These are phyloP conservation scores for Laupala kohalensis DNA, from an alignment of 1,140 invertebrate genomes.

Conservation along the genomic window DNA sequence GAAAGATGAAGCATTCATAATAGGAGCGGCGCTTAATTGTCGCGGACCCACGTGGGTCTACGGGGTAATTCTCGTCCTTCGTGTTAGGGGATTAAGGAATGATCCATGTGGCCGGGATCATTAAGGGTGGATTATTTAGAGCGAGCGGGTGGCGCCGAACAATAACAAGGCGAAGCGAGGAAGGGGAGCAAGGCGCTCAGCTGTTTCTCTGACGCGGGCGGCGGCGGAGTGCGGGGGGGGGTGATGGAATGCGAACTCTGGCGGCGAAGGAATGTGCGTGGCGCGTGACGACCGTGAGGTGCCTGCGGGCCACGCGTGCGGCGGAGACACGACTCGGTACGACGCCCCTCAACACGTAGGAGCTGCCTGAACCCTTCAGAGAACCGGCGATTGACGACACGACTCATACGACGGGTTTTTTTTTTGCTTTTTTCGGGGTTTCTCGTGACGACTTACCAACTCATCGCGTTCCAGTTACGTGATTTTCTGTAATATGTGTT, in stretches of 20 bases:
- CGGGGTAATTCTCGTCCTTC: background rate
- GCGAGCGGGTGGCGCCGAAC: background rate
- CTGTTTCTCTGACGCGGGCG: background rate
- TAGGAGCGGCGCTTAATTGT: background rate
- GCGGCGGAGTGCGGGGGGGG: no score
- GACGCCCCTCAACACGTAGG: no score
- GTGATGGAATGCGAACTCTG: background rate
- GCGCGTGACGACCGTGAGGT: background rate
- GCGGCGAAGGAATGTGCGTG: background rate
- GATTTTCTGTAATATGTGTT: no score
- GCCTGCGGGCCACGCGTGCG: background rate
- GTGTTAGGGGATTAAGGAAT: background rate
- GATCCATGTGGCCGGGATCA: background rate
- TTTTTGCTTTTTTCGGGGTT: no score
- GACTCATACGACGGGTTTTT: no score
- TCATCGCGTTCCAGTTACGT: no score
- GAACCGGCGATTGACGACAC: no score
- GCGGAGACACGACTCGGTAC: background rate
- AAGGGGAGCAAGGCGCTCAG: background rate
- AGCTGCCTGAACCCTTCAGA: no score
- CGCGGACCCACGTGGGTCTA: no score
- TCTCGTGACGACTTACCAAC: no score
- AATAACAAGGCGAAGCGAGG: background rate
- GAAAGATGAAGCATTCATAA: background rate
- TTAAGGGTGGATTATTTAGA: background rate